Base-by-base conservation (phyloP, 2,113 vertebrate species). In the Macheiramphus alcinus region DNA sequence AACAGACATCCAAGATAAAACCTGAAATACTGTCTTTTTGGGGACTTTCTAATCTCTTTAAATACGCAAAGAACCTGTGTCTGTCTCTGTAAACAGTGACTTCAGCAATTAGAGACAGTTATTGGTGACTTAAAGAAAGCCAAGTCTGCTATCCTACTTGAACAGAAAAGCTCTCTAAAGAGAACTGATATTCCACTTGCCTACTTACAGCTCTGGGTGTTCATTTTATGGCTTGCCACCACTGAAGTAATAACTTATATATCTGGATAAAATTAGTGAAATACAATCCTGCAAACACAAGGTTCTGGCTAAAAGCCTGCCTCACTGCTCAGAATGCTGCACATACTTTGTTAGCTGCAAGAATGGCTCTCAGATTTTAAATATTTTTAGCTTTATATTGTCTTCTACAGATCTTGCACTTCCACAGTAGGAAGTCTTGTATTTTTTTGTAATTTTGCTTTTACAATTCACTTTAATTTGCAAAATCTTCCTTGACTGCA, bases 221-320 rank as follows among this genome's bases (percentile, higher is more conserved):
- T 90, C 14, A 26, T 81, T 94, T 89, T 59, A 94, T 32, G 53
- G 31, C 32, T 80, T 88, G 53, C 67, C 66, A 88, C 45, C 42
- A 65, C 29, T 45, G 32, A 94, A 72, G 48, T 26, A 65, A 18
- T 62, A 90, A 61, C 38, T 55, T 81, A 31, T 10, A 7, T 91
- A 61, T 74, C 27, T 86, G 72, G 59, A 86, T 79, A 81, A 93
- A 96, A 78, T 71, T 61, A 95, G 52, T 80, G 78, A 75, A 96
- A 94, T n/a, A 70, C 21, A 94, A 72, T 67, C 79, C 52, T 82
- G 62, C 9, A 38, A 80, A 91, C 62, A 81, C 42, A 72, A 81
- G 43, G 48, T 75, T 80, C 87, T 85, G 48, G 74, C 84, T 83
- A 87, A 76, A 93, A 85, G 62, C 16, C 68, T 52, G 13, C 25